Conservation (phyloP, 2,797 vertebrate species). For the Sebastes nivosus region DNA sequence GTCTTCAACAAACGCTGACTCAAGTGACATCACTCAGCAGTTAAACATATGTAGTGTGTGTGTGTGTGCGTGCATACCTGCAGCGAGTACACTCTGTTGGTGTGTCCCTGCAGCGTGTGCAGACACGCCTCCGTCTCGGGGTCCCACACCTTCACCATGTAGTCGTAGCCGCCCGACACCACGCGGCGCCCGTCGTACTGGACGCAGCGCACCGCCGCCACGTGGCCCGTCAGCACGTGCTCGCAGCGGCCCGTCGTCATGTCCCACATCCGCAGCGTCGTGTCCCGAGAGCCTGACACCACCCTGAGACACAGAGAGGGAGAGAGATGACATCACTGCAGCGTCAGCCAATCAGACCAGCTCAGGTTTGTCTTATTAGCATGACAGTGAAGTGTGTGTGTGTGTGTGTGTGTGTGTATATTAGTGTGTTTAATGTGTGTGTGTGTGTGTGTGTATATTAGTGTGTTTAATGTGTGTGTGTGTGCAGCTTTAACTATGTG, state of each 20-base stretch:
- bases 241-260: constrained; percentile 91
- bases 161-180: constrained; percentile 95
- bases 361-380: neutral
- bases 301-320: constrained; percentile 79
- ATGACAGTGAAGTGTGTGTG: too few relatives aligned
- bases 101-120: constrained; percentile 95
- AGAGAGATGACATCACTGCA: neutral
- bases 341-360: neutral
- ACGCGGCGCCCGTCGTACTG: constrained; percentile 97
- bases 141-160: constrained; percentile 98
- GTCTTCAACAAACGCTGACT: too few relatives aligned
- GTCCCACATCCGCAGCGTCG: constrained; percentile 93
- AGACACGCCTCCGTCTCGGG: constrained; percentile 93
- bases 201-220: constrained; percentile 98
- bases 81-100: constrained; percentile 94
- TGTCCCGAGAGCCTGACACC: constrained; percentile 93
- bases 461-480: neutral
- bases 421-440: neutral
- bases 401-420: neutral
- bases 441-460: neutral
- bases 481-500: neutral
- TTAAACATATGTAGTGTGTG: neutral
- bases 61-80: constrained; percentile 81
- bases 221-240: constrained; percentile 96
- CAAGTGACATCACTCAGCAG: too few relatives aligned